Evolutionary conservation across 2,797 vertebrate species (phyloP).

Genomic region (Sparus aurata): DNA sequence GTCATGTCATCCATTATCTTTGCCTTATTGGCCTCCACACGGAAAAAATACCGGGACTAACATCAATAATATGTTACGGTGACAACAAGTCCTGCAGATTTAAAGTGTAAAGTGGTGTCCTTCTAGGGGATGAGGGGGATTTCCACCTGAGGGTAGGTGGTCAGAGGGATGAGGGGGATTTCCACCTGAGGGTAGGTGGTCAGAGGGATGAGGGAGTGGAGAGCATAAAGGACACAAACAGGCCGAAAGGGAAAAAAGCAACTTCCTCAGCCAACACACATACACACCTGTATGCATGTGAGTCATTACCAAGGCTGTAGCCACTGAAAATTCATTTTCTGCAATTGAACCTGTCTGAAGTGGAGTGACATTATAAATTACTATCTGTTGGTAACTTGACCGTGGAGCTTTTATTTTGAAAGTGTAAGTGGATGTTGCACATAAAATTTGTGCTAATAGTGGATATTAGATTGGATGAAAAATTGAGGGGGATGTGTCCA

Average conservation of each 20-base stretch:
- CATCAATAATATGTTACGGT: conserved; percentile 38
- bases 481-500: too few relatives aligned
- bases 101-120: conserved; percentile 28
- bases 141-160: background rate
- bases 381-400: too few relatives aligned
- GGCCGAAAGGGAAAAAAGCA: background rate
- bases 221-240: conserved; percentile 16
- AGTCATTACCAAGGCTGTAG: background rate
- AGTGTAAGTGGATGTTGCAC: too few relatives aligned
- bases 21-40: conserved; percentile 45
- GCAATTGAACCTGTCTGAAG: too few relatives aligned
- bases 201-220: background rate
- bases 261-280: background rate
- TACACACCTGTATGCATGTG: background rate
- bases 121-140: conserved; percentile 25
- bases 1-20: conserved; percentile 49
- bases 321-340: too few relatives aligned
- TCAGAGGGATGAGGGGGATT: conserved; percentile 16
- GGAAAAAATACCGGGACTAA: conserved; percentile 34
- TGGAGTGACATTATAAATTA: too few relatives aligned
- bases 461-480: too few relatives aligned
- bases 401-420: too few relatives aligned
- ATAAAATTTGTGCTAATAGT: too few relatives aligned
- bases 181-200: background rate
- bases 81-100: conserved; percentile 10